Conservation (phyloP, 2,113 vertebrate genomes). For the Nematolebias whitei region DNA sequence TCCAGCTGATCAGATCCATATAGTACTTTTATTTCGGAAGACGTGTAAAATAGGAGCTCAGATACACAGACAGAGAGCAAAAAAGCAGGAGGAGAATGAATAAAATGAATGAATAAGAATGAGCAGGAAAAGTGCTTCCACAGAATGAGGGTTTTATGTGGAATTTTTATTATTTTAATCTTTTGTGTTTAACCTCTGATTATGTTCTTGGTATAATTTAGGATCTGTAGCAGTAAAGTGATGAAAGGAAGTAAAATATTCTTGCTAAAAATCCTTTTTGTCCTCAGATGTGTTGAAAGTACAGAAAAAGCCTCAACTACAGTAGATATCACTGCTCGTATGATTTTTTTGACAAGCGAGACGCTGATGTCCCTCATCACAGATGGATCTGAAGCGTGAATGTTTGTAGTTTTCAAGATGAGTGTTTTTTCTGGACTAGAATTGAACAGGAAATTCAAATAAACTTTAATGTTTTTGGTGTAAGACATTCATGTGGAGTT, state of each 20-base stretch:
- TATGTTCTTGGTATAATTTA: slow-evolving; percentile 40
- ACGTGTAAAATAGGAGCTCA: too few relatives aligned
- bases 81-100: too few relatives aligned
- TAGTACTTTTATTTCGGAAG: too few relatives aligned
- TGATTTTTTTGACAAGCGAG: slow-evolving; percentile 7
- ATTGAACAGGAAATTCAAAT: too few relatives aligned
- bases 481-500: too few relatives aligned
- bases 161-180: slow-evolving; percentile 14
- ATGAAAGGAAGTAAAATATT: not conserved
- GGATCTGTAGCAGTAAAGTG: not conserved
- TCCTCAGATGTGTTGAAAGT: not conserved
- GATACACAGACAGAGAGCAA: too few relatives aligned
- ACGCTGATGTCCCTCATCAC: too few relatives aligned
- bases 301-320: slow-evolving; percentile 16
- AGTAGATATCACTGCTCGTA: not conserved
- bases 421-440: too few relatives aligned
- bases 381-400: too few relatives aligned
- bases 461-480: too few relatives aligned
- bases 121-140: slow-evolving; percentile 33
- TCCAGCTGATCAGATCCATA: too few relatives aligned
- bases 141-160: slow-evolving; percentile 1
- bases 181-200: slow-evolving; percentile 35
- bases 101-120: not conserved
- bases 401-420: too few relatives aligned
- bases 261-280: not conserved